phyloP scores from a whole-genome alignment of 1,140 invertebrate species.

The Drosophila serrata region DNA sequence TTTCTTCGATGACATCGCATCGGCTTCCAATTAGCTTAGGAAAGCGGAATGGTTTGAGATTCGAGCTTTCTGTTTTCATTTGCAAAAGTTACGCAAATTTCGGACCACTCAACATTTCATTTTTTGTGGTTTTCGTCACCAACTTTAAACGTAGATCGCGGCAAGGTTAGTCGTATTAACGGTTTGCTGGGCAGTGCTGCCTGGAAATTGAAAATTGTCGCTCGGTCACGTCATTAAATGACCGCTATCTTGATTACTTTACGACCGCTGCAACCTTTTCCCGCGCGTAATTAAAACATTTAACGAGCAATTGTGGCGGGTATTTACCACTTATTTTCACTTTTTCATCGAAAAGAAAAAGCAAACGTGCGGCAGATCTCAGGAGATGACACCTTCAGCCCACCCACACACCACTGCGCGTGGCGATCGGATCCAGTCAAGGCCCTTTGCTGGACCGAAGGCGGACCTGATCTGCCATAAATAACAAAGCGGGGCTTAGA shows the following conservation, averaged over 20 bases:
- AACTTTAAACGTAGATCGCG: constrained; percentile 10
- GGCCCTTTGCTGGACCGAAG: constrained; percentile 26
- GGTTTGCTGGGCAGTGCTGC: constrained; percentile 48
- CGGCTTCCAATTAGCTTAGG: constrained; percentile 58
- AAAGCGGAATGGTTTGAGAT: constrained; percentile 28
- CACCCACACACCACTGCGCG: constrained; percentile 18
- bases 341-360: constrained; percentile 2
- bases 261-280: constrained; percentile 21
- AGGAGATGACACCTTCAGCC: constrained; percentile 4
- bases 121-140: constrained; percentile 54
- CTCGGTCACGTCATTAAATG: constrained; percentile 51
- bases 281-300: constrained; percentile 47
- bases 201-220: constrained; percentile 61
- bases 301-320: constrained; percentile 37
- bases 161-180: constrained; percentile 70
- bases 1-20: constrained; percentile 58
- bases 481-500: constrained; percentile 9
- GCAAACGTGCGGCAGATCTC: background rate
- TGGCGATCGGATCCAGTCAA: constrained; percentile 17
- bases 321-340: constrained; percentile 15
- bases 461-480: constrained; percentile 32
- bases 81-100: constrained; percentile 76
- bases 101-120: constrained; percentile 19
- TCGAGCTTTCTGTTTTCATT: constrained; percentile 57
- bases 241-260: constrained; percentile 49